Conservation (phyloP, 2,888 invertebrate species). For the Seladonia tumulorum region DNA sequence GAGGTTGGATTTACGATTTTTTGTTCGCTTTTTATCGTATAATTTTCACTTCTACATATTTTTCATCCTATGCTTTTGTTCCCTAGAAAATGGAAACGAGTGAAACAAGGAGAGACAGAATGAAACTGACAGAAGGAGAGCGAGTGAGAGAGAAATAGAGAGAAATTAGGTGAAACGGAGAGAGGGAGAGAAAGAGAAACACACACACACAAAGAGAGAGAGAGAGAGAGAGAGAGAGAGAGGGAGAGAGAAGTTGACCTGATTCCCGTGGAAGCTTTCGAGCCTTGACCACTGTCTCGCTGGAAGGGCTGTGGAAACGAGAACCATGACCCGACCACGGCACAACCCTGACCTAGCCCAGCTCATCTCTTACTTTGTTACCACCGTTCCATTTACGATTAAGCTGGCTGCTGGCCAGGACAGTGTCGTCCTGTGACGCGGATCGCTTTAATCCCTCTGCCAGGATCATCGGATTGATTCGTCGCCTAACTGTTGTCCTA, state of each 20-base stretch:
- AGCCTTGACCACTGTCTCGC: slow-evolving; percentile 53
- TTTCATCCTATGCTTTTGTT: too few relatives aligned
- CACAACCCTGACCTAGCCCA: slow-evolving; percentile 50
- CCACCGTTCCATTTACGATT: slow-evolving; percentile 35
- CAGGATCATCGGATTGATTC: background rate
- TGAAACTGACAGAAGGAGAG: background rate
- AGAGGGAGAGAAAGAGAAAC: background rate
- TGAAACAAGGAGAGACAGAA: background rate
- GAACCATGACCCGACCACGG: slow-evolving; percentile 52
- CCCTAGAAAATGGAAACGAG: background rate
- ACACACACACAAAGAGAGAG: too few relatives aligned
- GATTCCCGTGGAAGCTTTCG: slow-evolving; percentile 20
- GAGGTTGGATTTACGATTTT: too few relatives aligned
- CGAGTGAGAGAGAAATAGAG: background rate
- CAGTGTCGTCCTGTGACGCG: slow-evolving; percentile 8
- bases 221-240: background rate
- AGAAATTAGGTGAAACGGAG: background rate
- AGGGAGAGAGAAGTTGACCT: slow-evolving; percentile 24
- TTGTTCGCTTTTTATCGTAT: too few relatives aligned
- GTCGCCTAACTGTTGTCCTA: background rate
- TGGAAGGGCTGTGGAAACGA: background rate
- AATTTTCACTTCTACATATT: too few relatives aligned
- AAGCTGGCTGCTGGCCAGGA: slow-evolving; percentile 41
- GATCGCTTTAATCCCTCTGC: background rate
- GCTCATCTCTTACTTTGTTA: slow-evolving; percentile 41